Evolutionary conservation across 2,888 invertebrate genomes (phyloP).

Genomic region (Ectobius pallidus): DNA sequence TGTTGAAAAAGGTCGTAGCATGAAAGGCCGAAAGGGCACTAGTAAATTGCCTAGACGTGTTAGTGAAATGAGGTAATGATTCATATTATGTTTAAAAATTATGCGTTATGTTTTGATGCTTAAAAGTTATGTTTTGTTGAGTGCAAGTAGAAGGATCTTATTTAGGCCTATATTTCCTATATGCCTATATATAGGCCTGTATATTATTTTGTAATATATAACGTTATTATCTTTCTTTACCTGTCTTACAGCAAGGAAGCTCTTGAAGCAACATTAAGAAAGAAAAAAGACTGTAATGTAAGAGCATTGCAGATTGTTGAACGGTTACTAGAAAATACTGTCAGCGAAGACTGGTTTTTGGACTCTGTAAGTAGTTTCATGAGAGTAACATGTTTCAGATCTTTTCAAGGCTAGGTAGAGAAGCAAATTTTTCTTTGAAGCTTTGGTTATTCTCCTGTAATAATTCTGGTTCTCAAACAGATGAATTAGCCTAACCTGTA

Average conservation of each 20-base stretch:
- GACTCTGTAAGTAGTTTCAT: slow-evolving; percentile 57
- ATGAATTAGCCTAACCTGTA: too few species aligned
- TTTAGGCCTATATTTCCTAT: too few species aligned
- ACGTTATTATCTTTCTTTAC: too few species aligned
- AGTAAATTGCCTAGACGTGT: slow-evolving; percentile 23
- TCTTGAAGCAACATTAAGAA: slow-evolving; percentile 64
- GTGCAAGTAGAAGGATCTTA: too few species aligned
- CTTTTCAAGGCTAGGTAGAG: background rate
- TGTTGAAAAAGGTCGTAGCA: background rate
- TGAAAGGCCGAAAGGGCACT: background rate
- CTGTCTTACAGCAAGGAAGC: slow-evolving; percentile 61
- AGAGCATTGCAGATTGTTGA: slow-evolving; percentile 77
- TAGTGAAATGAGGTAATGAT: slow-evolving; percentile 34
- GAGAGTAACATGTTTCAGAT: background rate
- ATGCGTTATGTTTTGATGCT: too few species aligned
- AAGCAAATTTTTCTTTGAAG: too few species aligned
- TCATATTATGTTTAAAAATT: background rate
- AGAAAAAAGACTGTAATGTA: slow-evolving; percentile 75
- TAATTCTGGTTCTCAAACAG: too few species aligned
- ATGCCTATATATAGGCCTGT: too few species aligned
- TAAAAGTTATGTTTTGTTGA: too few species aligned
- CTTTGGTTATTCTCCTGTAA: too few species aligned
- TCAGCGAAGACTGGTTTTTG: slow-evolving; percentile 55
- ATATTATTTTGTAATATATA: too few species aligned
- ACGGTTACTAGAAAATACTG: slow-evolving; percentile 68